Conservation (phyloP, 2,113 vertebrate species). For the Aspiorhynchus laticeps region DNA sequence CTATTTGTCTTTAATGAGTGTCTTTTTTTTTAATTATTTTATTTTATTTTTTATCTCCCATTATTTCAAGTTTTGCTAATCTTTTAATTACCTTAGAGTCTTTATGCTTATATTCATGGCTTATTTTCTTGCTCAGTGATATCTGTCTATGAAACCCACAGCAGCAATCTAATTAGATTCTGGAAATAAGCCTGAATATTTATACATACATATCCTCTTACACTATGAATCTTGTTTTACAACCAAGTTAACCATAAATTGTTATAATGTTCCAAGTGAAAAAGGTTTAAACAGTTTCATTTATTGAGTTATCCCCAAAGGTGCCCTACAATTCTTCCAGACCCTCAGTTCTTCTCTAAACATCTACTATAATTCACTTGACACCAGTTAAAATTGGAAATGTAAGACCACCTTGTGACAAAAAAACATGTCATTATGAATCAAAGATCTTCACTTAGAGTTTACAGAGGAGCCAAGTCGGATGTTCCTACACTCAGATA, state of each 20-base stretch:
- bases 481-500: constrained; percentile 70
- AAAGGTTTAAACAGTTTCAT: neutral
- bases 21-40: too few relatives aligned
- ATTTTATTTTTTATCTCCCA: too few relatives aligned
- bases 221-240: constrained; percentile 6
- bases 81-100: neutral
- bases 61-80: too few relatives aligned
- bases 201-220: neutral
- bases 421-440: constrained; percentile 16
- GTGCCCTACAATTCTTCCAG: neutral
- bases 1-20: too few relatives aligned
- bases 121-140: neutral
- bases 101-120: neutral
- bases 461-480: constrained; percentile 28
- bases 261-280: neutral
- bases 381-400: constrained; percentile 14
- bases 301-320: constrained; percentile 11
- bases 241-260: neutral
- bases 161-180: neutral
- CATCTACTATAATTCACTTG: neutral
- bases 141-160: neutral
- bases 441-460: constrained; percentile 40
- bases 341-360: neutral
- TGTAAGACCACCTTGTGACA: constrained; percentile 23
- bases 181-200: neutral